phyloP scores from a whole-genome alignment of 2,888 invertebrate species.

The Coleophora flavipennella region DNA sequence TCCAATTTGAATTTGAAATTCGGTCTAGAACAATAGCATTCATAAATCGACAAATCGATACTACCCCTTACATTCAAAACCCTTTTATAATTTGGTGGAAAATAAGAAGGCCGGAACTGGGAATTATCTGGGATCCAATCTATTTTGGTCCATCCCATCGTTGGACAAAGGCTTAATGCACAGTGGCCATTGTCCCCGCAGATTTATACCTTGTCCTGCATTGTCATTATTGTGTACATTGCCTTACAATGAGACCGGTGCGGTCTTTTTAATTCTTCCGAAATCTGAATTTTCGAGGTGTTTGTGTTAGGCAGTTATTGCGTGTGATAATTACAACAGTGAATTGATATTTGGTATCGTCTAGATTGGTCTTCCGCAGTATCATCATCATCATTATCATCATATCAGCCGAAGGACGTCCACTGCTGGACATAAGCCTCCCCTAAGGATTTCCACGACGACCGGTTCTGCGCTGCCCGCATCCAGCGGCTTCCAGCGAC shows the following conservation, averaged over 20 bases:
- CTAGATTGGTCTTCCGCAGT: too few relatives aligned
- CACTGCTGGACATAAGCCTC: too few relatives aligned
- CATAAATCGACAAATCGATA: too few relatives aligned
- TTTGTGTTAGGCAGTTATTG: background rate
- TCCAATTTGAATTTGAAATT: too few relatives aligned
- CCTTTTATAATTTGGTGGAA: constrained; percentile 18
- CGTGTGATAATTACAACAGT: background rate
- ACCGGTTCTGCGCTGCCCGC: too few relatives aligned
- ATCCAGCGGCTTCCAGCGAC: too few relatives aligned
- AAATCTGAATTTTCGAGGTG: constrained; percentile 25
- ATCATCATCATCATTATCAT: too few relatives aligned
- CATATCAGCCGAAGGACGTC: too few relatives aligned
- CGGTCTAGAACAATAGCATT: too few relatives aligned
- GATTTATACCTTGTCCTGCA: constrained; percentile 60
- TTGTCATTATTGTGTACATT: constrained; percentile 62
- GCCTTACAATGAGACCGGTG: constrained; percentile 42
- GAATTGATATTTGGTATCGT: too few relatives aligned
- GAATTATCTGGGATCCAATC: constrained; percentile 67
- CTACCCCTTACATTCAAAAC: too few relatives aligned
- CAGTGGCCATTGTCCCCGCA: constrained; percentile 54
- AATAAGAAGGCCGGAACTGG: constrained; percentile 52
- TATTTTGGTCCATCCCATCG: constrained; percentile 62
- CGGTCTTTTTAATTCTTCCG: constrained; percentile 39
- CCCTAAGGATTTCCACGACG: too few relatives aligned
- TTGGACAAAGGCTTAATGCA: constrained; percentile 59